Base-by-base conservation (phyloP, 2,113 vertebrate species). In the Plotosus lineatus region DNA sequence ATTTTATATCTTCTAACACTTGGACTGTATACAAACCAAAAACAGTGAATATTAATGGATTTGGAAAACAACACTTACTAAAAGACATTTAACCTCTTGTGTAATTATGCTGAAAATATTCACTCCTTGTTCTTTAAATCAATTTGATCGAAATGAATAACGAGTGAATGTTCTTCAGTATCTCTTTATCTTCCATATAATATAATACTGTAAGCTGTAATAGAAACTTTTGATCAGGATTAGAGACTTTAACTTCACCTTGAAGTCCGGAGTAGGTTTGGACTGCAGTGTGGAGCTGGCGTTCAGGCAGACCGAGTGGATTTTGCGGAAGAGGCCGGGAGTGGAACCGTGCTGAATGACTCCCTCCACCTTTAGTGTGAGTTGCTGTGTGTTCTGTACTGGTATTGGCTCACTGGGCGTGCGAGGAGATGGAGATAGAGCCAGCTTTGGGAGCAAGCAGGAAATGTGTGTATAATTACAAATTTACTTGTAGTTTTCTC, bases 331-430 rank as follows among this genome's bases (percentile, higher is more conserved):
- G 48, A 99, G 94, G 42, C 97, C 97, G 0, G 97, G 97, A 26
- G 94, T 96, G 0, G 96, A 95, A 15, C 97, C 97, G 0, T 99
- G 97, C 88, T 99, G 98, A 77, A 99, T 96, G 31, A 99, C 98
- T 0, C 98, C 98, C 83, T 99, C 98, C 36, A 99, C 97, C 87
- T 99, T 99, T 8, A 99, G 90, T 0, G 97, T 95, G 90, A 99
- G 78, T 21, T 98, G 97, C 90, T 98, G 97, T 86, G 91, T 98
- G 86, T 92, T 98, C 89, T 99, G 97, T 28, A 99, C 95, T 0
- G 95, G 94, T 87, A 99, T 98, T 10, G 98, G 97, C 84, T 99
- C 98, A 14, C 92, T 94, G 5, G 95, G 94, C 14, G 95, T 97
- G 76, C 97, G 96, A 0, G 97, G 97, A 1, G 98, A 97, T 0